Base-by-base conservation (phyloP, 2,888 invertebrate species). In the Lordiphosa fenestrarum region DNA sequence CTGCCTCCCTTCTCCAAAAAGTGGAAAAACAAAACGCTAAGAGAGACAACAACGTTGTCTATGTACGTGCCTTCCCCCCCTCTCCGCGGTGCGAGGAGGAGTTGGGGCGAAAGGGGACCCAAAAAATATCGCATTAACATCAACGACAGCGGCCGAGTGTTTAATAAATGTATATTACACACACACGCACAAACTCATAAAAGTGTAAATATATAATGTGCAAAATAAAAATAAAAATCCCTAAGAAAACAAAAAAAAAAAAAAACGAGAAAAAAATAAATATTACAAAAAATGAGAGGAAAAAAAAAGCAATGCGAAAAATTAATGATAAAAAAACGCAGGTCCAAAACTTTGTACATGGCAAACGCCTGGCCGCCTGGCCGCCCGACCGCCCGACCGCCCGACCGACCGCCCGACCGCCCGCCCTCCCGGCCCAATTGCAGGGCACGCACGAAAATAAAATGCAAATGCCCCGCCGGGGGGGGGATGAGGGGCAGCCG, bases 371-470 rank as follows among this genome's bases (percentile, higher is more conserved):
- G 9, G 13, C 19, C 19, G n/a, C n/a, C n/a, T n/a, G n/a, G n/a
- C n/a, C n/a, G n/a, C n/a, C n/a, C n/a, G 19, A 4, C 23, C 12
- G n/a, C 2, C 38, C 21, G 10, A 33, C 30, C 19, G 7, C 36
- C 46, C 56, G 65, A 35, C 37, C 60, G 19, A 4, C 23, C 12
- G n/a, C 2, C 38, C 21, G 19, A 4, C 23, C 12, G n/a, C 2
- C 38, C 21, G 10, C 36, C 30, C 19, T 5, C 36, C 46, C 56
- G 65, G 36, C 37, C 60, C 71, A 74, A 77, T 77, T 69, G 74
- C 68, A 71, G 71, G 69, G 62, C 74, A 78, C 84, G 78, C 78
- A 84, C 69, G 70, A 84, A 78, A 78, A 78, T 84, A 78, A 78
- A 78, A 84, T 84, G 84, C 73, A 78, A 83, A 83, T 76, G 23